Percentiles rank a stretch among this genome's conserved stretches.
phyloP scores from a whole-genome alignment of 1,140 invertebrate genomes.

The Dinothrombium tinctorium region DNA sequence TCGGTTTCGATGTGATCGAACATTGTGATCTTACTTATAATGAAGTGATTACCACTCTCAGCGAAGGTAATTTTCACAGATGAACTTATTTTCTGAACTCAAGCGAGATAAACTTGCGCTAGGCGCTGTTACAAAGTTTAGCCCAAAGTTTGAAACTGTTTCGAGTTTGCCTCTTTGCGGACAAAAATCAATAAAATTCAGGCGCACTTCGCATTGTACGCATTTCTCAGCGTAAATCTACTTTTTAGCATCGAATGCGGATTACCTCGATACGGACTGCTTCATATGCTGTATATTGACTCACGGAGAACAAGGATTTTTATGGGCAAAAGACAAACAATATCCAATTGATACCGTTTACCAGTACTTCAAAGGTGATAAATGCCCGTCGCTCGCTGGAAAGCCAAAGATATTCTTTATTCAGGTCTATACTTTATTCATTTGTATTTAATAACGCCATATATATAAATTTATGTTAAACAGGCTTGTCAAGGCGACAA shows the following conservation, averaged over 20 bases:
- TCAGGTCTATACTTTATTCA: neutral
- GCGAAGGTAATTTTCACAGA: too few relatives aligned
- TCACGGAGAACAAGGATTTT: constrained; percentile 62
- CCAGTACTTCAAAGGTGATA: constrained; percentile 25
- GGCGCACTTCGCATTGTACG: too few relatives aligned
- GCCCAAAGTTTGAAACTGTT: neutral
- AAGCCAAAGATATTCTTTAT: constrained; percentile 82
- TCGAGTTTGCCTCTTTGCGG: neutral
- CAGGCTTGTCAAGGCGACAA: constrained; percentile 68
- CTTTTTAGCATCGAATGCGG: constrained; percentile 22
- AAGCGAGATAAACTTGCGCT: too few relatives aligned
- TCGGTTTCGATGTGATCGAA: neutral
- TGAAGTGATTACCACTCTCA: neutral
- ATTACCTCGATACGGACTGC: constrained; percentile 53
- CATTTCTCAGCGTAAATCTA: neutral
- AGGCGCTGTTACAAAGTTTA: neutral
- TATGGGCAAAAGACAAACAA: constrained; percentile 51
- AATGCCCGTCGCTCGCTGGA: constrained; percentile 56
- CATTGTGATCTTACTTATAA: neutral
- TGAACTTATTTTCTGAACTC: too few relatives aligned
- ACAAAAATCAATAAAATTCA: neutral
- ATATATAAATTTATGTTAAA: neutral
- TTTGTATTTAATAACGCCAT: neutral
- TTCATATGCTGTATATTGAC: constrained; percentile 52
- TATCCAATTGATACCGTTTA: neutral